Conservation (phyloP, 2,797 vertebrate species). For the Diplodus puntazzo region DNA sequence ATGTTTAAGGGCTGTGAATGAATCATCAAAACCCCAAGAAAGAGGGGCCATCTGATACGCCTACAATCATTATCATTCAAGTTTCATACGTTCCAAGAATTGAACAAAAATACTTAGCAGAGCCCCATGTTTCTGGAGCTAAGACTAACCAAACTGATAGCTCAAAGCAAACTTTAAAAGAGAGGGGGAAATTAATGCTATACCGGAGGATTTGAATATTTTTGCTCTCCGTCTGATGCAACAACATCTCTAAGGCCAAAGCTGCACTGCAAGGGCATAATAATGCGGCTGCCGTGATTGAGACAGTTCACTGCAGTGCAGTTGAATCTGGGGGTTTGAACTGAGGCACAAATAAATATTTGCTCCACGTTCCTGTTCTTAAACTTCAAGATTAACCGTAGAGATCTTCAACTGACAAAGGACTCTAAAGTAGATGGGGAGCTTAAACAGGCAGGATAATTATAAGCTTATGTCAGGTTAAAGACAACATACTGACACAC, state of each 20-base stretch:
- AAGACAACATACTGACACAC: slow-evolving; percentile 1
- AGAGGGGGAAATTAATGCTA: slow-evolving; percentile 27
- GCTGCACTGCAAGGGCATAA: slow-evolving; percentile 53
- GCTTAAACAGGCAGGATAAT: slow-evolving; percentile 16
- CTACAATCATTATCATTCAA: slow-evolving; percentile 44
- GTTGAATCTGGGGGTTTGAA: slow-evolving; percentile 43
- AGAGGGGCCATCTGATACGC: slow-evolving; percentile 15
- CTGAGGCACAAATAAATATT: slow-evolving; percentile 41
- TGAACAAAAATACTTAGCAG: slow-evolving; percentile 30
- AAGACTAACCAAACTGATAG: slow-evolving; percentile 47
- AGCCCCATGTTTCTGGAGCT: slow-evolving; percentile 23
- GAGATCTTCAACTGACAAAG: slow-evolving; percentile 30
- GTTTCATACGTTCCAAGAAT: slow-evolving; percentile 45
- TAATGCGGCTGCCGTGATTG: slow-evolving; percentile 55
- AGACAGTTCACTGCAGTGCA: slow-evolving; percentile 51
- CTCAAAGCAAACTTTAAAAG: slow-evolving; percentile 48
- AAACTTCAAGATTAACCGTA: slow-evolving; percentile 27
- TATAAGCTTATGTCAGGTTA: slow-evolving; percentile 15
- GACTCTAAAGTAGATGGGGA: not conserved
- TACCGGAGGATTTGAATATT: slow-evolving; percentile 29
- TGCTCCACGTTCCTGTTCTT: slow-evolving; percentile 37
- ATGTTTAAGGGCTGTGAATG: slow-evolving; percentile 50
- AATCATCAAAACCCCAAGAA: slow-evolving; percentile 34
- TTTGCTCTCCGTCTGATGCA: slow-evolving; percentile 58
- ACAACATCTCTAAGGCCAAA: slow-evolving; percentile 59